phyloP scores from a whole-genome alignment of 2,797 vertebrate species.

The Liparis tanakae region DNA sequence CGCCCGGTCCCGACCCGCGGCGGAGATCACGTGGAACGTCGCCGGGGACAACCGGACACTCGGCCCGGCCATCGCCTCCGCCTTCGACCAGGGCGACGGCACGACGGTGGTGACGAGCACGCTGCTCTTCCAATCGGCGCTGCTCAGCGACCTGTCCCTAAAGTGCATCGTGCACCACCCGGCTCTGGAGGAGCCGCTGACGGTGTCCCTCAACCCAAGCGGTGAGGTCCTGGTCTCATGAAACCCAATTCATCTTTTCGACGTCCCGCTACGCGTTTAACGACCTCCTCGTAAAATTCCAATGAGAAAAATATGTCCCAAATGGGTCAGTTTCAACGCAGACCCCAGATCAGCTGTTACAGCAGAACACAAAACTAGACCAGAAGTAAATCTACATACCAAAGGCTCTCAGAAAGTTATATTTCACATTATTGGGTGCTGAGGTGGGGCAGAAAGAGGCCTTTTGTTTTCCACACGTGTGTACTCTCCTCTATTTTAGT shows the following conservation, averaged over 20 bases:
- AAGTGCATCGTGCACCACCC: constrained; percentile 79
- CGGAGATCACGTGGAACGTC: constrained; percentile 77
- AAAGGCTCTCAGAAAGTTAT: background rate
- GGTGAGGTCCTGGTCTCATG: constrained; percentile 55
- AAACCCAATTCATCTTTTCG: background rate
- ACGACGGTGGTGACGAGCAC: constrained; percentile 79
- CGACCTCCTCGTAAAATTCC: too few species aligned
- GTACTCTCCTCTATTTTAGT: constrained; percentile 45
- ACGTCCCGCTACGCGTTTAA: too few species aligned
- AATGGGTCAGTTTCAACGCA: background rate
- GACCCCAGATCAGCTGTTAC: background rate
- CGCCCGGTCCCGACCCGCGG: constrained; percentile 74
- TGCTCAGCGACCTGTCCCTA: constrained; percentile 65
- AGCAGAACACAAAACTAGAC: background rate
- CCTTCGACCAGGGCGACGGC: constrained; percentile 76
- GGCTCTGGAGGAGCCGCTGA: constrained; percentile 72
- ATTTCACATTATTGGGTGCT: background rate
- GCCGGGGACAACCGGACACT: constrained; percentile 73
- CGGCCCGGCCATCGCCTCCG: constrained; percentile 61
- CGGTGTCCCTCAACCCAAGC: constrained; percentile 56
- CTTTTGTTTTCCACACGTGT: constrained; percentile 34
- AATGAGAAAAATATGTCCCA: too few species aligned
- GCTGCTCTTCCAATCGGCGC: constrained; percentile 65
- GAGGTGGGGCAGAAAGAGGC: constrained; percentile 5
- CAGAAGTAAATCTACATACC: too few species aligned